Conservation (phyloP, 30 jellyfish, hydroid and myxozoan species). For the Cassiopea xamachana region DNA sequence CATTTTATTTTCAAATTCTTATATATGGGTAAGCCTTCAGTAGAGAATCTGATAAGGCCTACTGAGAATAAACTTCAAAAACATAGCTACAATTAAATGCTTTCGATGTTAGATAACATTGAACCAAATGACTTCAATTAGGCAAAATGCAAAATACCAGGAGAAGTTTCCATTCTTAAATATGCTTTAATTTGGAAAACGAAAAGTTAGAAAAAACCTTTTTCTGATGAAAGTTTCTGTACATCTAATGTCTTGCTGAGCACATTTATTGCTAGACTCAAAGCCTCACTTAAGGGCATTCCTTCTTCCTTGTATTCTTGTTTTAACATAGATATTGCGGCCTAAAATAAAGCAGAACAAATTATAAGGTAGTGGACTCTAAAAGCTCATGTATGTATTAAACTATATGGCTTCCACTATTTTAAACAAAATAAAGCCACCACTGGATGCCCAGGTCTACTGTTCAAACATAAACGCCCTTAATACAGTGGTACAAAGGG, state of each 20-base stretch:
- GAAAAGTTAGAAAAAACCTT: constrained; percentile 54
- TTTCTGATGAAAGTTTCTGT: constrained; percentile 93
- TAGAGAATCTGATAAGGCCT: too few relatives aligned
- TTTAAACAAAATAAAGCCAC: too few relatives aligned
- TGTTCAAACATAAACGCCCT: too few relatives aligned
- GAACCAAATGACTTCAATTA: too few relatives aligned
- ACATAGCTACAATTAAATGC: too few relatives aligned
- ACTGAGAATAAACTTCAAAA: too few relatives aligned
- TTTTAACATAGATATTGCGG: constrained; percentile 95
- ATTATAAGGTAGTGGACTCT: background rate
- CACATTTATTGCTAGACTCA: constrained; percentile 91
- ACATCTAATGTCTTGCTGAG: constrained; percentile 94
- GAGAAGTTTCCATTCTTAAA: background rate
- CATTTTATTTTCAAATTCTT: too few relatives aligned
- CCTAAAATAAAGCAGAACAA: constrained; percentile 60
- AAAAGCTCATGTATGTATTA: background rate
- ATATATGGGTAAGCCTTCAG: too few relatives aligned
- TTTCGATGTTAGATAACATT: too few relatives aligned
- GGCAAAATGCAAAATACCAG: background rate
- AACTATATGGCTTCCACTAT: background rate
- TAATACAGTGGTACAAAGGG: too few relatives aligned
- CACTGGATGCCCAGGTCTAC: too few relatives aligned
- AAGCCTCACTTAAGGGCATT: constrained; percentile 83
- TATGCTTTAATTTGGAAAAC: background rate
- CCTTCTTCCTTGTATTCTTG: constrained; percentile 98